Conservation (phyloP, 2,113 vertebrate genomes). For the Macaca fascicularis region DNA sequence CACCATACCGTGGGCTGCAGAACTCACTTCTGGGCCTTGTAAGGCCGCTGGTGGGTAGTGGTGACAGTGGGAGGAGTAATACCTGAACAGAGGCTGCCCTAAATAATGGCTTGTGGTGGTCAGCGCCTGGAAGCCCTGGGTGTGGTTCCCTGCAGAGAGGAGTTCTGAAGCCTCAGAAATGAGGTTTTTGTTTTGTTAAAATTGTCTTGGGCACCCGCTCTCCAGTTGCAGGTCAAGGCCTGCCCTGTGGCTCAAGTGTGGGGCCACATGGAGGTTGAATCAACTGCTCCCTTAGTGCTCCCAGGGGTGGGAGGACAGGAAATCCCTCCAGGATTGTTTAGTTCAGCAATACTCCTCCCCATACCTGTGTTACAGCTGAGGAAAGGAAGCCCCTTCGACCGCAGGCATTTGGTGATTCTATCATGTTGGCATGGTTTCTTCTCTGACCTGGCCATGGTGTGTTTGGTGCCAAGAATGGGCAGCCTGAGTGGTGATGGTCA, state of each 20-base stretch:
- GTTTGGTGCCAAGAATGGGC: not conserved
- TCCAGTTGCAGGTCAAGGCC: not conserved
- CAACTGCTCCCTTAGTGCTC: not conserved
- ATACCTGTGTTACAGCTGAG: not conserved
- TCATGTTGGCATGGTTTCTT: not conserved
- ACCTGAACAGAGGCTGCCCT: not conserved
- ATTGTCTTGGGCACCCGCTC: not conserved
- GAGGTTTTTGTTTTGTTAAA: slow-evolving; percentile 18
- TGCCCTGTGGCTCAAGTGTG: not conserved
- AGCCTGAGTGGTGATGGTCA: not conserved
- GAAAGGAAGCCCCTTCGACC: not conserved
- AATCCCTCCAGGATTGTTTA: not conserved
- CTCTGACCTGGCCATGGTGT: not conserved
- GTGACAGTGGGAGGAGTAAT: too few relatives aligned
- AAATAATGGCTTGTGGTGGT: not conserved
- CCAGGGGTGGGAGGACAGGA: not conserved
- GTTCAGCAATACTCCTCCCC: accelerated
- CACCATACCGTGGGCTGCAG: not conserved
- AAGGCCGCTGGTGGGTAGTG: not conserved
- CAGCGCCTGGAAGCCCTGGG: not conserved
- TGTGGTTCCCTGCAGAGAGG: not conserved
- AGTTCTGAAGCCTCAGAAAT: not conserved
- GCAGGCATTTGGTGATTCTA: not conserved
- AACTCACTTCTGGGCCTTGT: not conserved
- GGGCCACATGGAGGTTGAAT: not conserved